Evolutionary conservation across 92 coral and sea anemone genomes (phyloP), one percentile per base, ranked within the genome.

Genomic region (Virgularia gustaviana): DNA sequence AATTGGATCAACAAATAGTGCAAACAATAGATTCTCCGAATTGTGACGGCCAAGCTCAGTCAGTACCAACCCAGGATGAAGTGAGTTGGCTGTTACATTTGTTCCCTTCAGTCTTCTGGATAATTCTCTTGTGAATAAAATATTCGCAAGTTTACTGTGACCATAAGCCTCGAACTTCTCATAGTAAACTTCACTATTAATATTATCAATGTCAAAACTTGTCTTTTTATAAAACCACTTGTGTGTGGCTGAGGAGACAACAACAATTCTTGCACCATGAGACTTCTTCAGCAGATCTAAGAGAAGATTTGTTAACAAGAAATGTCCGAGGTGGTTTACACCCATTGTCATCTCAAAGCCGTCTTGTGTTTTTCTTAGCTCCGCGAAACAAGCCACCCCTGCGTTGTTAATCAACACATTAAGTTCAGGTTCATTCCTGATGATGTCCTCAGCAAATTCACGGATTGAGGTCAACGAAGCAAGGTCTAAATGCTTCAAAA

Each of bases 341-440:
- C 89, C 96, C 52, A 90, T 78, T 56, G 80, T 85, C 89, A 82
- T 81, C 57, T 90, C 96, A 60, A 90, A 87, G 62, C 96, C 96
- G 43, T 90, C 92, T 76, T 83, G 63, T 1, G 96, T 89, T 54
- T 68, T 80, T 2, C 8, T 36, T 80, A 52, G 66, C 24, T 79
- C 72, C 1, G 80, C 72, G 25, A 81, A 75, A 43, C 63, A 57
- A 76, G 65, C 49, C 0, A 90, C 85, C 20, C 96, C 96, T 53
- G 94, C 96, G 66, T 90, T 90, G 82, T 87, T 90, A 60, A 90
- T 85, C 68, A 90, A 61, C 65, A 90, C 83, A 71, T 90, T 78
- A 7, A 90, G 58, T 20, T 83, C 78, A 8, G 81, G 70, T 60
- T 90, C 88, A 36, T 77, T 90, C 63, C 83, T 77, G 78, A 76